Percentiles rank a stretch among this genome's conserved stretches.
Conservation (phyloP, 2,797 vertebrate species). For the Myotis pilosus region DNA sequence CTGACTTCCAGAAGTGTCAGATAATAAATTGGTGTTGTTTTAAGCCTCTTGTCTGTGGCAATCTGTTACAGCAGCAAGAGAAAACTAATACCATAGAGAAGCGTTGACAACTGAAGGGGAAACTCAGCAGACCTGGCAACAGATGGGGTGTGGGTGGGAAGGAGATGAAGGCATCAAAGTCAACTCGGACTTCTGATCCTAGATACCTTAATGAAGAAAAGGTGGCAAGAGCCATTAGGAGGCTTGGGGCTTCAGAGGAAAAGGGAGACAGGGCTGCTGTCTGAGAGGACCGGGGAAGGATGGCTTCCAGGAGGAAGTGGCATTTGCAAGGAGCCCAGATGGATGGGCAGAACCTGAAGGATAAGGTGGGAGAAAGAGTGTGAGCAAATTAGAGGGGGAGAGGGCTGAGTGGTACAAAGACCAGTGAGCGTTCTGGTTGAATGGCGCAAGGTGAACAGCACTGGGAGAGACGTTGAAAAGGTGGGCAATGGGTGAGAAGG, state of each 20-base stretch:
- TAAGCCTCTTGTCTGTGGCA: not conserved
- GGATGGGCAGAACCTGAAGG: not conserved
- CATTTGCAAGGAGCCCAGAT: not conserved
- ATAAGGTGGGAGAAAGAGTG: not conserved
- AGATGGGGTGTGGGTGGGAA: not conserved
- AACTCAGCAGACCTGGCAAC: not conserved
- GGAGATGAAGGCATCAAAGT: not conserved
- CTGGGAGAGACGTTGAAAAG: not conserved
- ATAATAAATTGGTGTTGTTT: not conserved
- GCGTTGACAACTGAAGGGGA: not conserved
- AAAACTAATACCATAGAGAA: not conserved
- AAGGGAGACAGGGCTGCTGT: not conserved
- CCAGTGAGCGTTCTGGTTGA: not conserved
- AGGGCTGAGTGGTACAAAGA: not conserved
- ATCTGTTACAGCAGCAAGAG: not conserved
- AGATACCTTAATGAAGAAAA: not conserved
- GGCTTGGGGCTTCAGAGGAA: not conserved
- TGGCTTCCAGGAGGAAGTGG: not conserved
- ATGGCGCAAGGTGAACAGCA: fast-evolving
- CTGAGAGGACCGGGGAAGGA: not conserved
- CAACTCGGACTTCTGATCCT: fast-evolving
- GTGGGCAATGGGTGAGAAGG: not conserved
- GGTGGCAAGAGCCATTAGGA: no score
- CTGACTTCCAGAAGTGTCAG: not conserved
- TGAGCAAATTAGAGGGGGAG: not conserved